These are phyloP conservation scores for Forbesichthys papilliferus DNA, from an alignment of 2,113 vertebrate genomes.

Conservation along the genomic window DNA sequence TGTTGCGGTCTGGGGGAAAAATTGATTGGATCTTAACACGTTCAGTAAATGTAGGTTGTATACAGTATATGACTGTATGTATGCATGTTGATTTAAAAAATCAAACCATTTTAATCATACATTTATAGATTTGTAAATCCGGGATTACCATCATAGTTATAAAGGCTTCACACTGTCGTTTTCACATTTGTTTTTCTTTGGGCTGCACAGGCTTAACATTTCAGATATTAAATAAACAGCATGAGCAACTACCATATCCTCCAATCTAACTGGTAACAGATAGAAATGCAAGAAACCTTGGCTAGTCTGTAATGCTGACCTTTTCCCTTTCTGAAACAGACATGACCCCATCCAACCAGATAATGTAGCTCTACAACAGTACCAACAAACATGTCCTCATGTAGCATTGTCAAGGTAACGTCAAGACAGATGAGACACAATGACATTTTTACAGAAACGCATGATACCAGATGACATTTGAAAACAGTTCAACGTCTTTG, in stretches of 20 bases:
- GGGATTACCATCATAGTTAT: no score
- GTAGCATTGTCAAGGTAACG: constrained; percentile 10
- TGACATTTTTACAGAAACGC: constrained; percentile 20
- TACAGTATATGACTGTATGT: no score
- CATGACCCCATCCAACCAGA: not conserved
- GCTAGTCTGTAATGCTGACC: constrained; percentile 13
- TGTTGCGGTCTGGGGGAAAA: no score
- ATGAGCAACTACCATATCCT: not conserved
- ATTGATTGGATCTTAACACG: no score
- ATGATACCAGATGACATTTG: constrained; percentile 59
- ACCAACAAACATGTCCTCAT: constrained; percentile 2
- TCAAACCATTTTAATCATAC: no score
- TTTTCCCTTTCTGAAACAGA: constrained; percentile 31
- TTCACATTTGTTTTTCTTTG: no score
- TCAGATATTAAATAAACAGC: not conserved
- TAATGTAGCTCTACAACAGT: not conserved
- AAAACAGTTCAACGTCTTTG: not conserved
- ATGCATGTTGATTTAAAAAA: no score
- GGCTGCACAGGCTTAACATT: no score
- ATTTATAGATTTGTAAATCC: no score
- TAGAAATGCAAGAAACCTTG: no score
- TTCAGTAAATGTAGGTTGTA: no score
- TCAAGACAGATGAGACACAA: constrained; percentile 30
- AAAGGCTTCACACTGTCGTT: no score
- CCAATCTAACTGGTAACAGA: not conserved